Evolutionary conservation across 1,140 invertebrate genomes (phyloP).

Genomic region (Ips typographus): DNA sequence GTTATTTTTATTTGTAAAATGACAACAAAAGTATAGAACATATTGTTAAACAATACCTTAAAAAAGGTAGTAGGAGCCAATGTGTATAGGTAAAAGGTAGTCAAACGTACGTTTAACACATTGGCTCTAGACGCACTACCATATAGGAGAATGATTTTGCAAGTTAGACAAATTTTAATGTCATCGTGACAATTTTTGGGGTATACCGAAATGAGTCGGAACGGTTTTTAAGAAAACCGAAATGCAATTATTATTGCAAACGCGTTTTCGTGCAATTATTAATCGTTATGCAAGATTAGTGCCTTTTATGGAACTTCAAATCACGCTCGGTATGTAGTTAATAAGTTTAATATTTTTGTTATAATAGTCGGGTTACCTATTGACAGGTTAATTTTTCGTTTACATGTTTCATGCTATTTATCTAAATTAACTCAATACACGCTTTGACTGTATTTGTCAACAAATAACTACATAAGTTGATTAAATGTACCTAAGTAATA

Average conservation of each 20-base stretch:
- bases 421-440: neutral
- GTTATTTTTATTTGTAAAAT: too few relatives aligned
- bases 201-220: slow-evolving; percentile 12
- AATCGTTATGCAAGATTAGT: slow-evolving; percentile 14
- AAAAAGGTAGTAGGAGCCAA: too few relatives aligned
- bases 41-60: neutral
- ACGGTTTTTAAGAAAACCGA: slow-evolving; percentile 20
- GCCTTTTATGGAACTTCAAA: slow-evolving; percentile 18
- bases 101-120: neutral
- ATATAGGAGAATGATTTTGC: slow-evolving; percentile 31
- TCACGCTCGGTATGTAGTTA: slow-evolving; percentile 17
- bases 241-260: slow-evolving; percentile 13
- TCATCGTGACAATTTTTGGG: slow-evolving; percentile 35
- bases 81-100: too few relatives aligned
- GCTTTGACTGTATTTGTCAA: too few relatives aligned
- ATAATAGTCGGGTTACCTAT: slow-evolving; percentile 1
- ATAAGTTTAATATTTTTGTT: slow-evolving; percentile 12
- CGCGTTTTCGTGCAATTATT: slow-evolving; percentile 10
- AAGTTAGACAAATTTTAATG: slow-evolving; percentile 32
- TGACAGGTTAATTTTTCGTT: slow-evolving; percentile 3
- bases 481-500: too few relatives aligned
- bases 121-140: neutral
- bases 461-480: too few relatives aligned
- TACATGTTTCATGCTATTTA: neutral
- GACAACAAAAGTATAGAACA: too few relatives aligned